Evolutionary conservation across 2,888 invertebrate species (phyloP), one percentile per base, ranked within the genome.

Genomic region (Nesidiocoris tenuis): DNA sequence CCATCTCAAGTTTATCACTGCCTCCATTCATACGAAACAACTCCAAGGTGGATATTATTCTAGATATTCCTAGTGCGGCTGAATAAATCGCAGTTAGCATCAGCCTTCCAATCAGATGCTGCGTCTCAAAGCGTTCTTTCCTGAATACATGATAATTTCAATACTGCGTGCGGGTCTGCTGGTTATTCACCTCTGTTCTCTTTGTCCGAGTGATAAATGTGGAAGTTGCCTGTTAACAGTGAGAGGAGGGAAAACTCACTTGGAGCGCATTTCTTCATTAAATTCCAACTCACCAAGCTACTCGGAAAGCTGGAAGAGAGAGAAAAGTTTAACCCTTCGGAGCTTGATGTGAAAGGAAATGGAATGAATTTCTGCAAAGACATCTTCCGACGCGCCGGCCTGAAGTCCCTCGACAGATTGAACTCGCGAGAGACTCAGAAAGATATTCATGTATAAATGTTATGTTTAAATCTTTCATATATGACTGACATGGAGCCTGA

Each of bases 381-480:
- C 39, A 7, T 39, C 5, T 39, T 12, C 12, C 39, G 12, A 39
- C 39, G 3, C 39, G 39, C n/a, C n/a, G 39, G 39, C 39, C n/a
- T n/a, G 39, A 12, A 39, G 5, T 39, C 39, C 5, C 3, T 12
- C 39, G 5, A 39, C 39, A 12, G 39, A 39, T 39, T 39, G 39
- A 39, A 39, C 39, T 12, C 39, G 39, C 39, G 39, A 39, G 39
- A 39, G 39, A 39, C 5, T 3, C 59, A 59, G 59, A 17, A 12
- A 39, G 66, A 17, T 17, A 12, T 24, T 25, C 24, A 24, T 18
- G 39, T 23, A 65, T 25, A 71, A 71, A 23, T 22, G 61, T 61
- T 25, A 72, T 72, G 72, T 72, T 72, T 61, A 72, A 61, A 72
- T 61, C 72, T 56, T 59, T 72, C 72, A 72, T 72, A 61, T 61